Evolutionary conservation across 2,888 invertebrate species (phyloP).

Genomic region (Stegophylla sp.): DNA sequence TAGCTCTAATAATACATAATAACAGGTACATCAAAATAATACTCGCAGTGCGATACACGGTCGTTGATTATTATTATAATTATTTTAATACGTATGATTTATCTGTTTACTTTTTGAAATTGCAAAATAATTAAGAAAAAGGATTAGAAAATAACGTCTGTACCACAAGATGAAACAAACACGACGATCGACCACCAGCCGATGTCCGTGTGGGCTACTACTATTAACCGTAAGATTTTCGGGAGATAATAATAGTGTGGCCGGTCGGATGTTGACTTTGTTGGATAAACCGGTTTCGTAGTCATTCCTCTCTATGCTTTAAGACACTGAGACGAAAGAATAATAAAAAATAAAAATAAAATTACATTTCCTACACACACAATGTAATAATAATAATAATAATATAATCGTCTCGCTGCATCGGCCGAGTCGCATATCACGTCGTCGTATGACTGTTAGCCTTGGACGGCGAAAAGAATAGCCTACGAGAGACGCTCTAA

Average conservation of each 20-base stretch:
- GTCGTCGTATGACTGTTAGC: not conserved
- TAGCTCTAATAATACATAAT: too few relatives aligned
- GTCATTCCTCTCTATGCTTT: not conserved
- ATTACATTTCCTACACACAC: constrained; percentile 12
- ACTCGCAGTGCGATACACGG: too few relatives aligned
- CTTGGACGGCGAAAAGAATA: constrained; percentile 26
- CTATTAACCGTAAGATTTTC: constrained; percentile 26
- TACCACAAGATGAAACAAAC: not conserved
- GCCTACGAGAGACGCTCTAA: constrained; percentile 38
- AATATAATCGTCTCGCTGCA: constrained; percentile 28
- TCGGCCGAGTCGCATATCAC: not conserved
- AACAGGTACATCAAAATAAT: too few relatives aligned
- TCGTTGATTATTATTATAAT: too few relatives aligned
- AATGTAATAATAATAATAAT: too few relatives aligned
- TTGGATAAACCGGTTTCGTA: constrained; percentile 29
- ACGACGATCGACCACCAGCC: too few relatives aligned
- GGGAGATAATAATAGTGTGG: constrained; percentile 22
- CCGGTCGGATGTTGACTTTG: constrained; percentile 31
- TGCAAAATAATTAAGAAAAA: constrained; percentile 8
- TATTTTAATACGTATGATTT: not conserved
- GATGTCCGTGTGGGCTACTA: not conserved
- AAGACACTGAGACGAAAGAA: constrained; percentile 7
- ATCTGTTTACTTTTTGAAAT: not conserved
- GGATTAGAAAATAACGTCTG: not conserved
- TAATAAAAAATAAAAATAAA: not conserved